Evolutionary conservation across 1,140 invertebrate genomes (phyloP).

Genomic region (Zaprionus capensis): DNA sequence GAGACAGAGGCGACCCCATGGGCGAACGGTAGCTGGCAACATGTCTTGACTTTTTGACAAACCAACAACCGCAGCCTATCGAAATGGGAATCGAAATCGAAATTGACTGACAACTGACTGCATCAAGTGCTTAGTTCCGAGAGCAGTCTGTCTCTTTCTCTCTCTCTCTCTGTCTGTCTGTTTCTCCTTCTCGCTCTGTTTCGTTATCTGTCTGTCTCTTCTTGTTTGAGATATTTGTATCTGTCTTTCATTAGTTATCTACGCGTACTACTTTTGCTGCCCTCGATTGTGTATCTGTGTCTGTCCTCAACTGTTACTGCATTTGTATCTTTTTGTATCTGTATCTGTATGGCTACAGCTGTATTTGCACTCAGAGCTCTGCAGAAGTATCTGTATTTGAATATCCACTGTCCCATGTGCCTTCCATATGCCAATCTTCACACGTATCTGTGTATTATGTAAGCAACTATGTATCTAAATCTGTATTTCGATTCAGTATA

Average conservation of each 20-base stretch:
- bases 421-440: background rate
- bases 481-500: background rate
- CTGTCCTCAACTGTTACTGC: background rate
- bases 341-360: background rate
- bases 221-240: constrained; percentile 3
- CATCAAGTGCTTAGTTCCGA: constrained; percentile 60
- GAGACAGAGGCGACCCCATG: background rate
- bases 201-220: constrained; percentile 1
- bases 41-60: constrained; percentile 65
- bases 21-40: constrained; percentile 62
- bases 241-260: constrained; percentile 8
- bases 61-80: constrained; percentile 38
- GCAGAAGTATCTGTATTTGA: background rate
- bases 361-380: background rate
- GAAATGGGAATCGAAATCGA: constrained; percentile 31
- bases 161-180: background rate
- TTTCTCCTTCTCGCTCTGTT: background rate
- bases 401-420: background rate
- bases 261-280: background rate
- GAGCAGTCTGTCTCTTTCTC: constrained; percentile 11
- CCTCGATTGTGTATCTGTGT: background rate
- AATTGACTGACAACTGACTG: constrained; percentile 40
- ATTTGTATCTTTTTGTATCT: background rate
- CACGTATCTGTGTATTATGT: constrained; percentile 8
- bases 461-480: background rate